These are phyloP conservation scores for Meles meles DNA, from an alignment of 2,113 vertebrate species.

Conservation along the genomic window DNA sequence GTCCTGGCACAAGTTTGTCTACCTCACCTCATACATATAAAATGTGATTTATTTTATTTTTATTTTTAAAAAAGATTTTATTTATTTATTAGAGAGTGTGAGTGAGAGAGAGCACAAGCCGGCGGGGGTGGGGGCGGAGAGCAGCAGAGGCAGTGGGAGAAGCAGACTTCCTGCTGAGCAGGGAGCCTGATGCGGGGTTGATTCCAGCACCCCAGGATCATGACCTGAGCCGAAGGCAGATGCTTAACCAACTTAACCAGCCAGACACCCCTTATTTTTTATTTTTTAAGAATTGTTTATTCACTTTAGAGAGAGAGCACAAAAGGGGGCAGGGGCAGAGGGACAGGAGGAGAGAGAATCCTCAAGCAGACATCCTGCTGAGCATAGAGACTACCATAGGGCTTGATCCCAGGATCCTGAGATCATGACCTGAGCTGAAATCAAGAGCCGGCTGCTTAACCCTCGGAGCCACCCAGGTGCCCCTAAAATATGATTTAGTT, in stretches of 20 bases:
- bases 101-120: neutral
- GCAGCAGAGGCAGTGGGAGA: neutral
- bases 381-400: neutral
- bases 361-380: neutral
- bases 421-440: neutral
- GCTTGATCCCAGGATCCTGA: neutral
- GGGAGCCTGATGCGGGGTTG: neutral
- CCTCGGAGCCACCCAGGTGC: neutral
- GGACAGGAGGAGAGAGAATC: neutral
- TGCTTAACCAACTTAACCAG: neutral
- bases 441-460: neutral
- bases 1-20: neutral
- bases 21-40: neutral
- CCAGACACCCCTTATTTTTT: neutral
- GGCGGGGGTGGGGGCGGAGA: neutral
- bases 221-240: neutral
- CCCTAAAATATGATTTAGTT: neutral
- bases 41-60: neutral
- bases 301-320: neutral
- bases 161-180: neutral
- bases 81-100: neutral
- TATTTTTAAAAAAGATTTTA: neutral
- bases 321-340: neutral
- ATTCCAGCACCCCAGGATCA: neutral
- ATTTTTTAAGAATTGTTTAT: neutral